Evolutionary conservation across 2,888 invertebrate species (phyloP), one percentile per base, ranked within the genome.

Genomic region (Chouioia cunea): DNA sequence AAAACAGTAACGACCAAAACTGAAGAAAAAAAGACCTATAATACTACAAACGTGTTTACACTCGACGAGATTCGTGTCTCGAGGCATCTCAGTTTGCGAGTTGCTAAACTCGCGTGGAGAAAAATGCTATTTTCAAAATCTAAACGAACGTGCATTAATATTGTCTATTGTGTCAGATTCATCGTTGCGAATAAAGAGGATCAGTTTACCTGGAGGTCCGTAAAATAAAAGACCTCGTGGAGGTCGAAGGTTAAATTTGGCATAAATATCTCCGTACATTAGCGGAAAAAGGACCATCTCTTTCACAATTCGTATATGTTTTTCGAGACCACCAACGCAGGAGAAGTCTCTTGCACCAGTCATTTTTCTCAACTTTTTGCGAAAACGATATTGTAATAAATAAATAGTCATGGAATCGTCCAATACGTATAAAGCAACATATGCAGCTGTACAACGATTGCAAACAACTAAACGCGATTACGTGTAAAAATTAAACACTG

Each of bases 271-370:
- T 0, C 95, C 94, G 82, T 97, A 97, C 88, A 97, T 90, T 76
- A 97, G 89, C 0, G 97, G 97, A 79, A 97, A 93, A 15, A 97
- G 88, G 2, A 97, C 93, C 91, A 96, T 95, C 85, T 97, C 97
- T 78, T 96, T 92, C 20, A 97, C 88, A 78, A 94, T 92, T 80
- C 92, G 90, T 72, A 97, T 91, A 81, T 96, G 95, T 63, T 91
- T 90, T 77, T 93, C 92, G 77, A 96, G 86, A 10, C 96, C 96
- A 23, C 96, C 96, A 48, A 96, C 92, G 67, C 82, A 83, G 8
- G 84, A 81, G 74, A 85, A 85, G 75, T 85, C 84, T 68, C 79
- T 83, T 20, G 63, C 36, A 23, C 43, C 56, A 14, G 69, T 20
- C 73, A 69, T 73, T 53, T 50, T 70, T 47, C 43, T 43, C 36